Evolutionary conservation across 2,797 vertebrate genomes (phyloP).

Genomic region (Hafferia zeledoni): DNA sequence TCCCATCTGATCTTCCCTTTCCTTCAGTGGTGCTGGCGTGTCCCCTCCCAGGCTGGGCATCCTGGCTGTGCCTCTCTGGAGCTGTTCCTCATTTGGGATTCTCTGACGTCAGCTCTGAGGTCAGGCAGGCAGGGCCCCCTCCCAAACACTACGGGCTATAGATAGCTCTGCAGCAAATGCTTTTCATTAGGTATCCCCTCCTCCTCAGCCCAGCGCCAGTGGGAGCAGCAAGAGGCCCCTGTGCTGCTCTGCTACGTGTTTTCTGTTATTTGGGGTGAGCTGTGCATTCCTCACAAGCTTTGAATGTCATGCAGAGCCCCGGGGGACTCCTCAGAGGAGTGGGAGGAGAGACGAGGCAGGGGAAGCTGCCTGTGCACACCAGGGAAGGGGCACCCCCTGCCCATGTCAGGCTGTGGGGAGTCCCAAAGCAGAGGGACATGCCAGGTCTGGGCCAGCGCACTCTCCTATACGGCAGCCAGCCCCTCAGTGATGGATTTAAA

Average conservation of each 20-base stretch:
- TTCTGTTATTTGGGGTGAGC: slow-evolving; percentile 27
- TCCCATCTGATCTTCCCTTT: neutral
- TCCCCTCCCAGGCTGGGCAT: neutral
- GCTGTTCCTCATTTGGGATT: neutral
- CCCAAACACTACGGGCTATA: neutral
- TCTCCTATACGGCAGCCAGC: neutral
- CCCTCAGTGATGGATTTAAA: neutral
- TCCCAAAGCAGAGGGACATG: neutral
- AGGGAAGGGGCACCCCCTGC: neutral
- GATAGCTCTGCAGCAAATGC: slow-evolving; percentile 35
- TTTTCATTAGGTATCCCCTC: neutral
- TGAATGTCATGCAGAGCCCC: neutral
- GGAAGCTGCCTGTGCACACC: neutral
- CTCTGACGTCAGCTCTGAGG: neutral
- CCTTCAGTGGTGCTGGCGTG: neutral
- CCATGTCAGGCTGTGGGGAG: neutral
- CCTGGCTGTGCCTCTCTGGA: neutral
- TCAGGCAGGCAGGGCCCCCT: neutral
- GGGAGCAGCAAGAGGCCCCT: slow-evolving; percentile 12
- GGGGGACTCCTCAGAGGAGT: neutral
- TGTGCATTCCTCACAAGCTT: slow-evolving; percentile 1
- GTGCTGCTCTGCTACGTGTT: neutral
- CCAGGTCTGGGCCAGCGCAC: neutral
- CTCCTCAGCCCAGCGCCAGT: neutral
- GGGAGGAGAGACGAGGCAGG: neutral